phyloP scores from a whole-genome alignment of 2,888 invertebrate genomes.

The Rhagophthalmus giganteus region DNA sequence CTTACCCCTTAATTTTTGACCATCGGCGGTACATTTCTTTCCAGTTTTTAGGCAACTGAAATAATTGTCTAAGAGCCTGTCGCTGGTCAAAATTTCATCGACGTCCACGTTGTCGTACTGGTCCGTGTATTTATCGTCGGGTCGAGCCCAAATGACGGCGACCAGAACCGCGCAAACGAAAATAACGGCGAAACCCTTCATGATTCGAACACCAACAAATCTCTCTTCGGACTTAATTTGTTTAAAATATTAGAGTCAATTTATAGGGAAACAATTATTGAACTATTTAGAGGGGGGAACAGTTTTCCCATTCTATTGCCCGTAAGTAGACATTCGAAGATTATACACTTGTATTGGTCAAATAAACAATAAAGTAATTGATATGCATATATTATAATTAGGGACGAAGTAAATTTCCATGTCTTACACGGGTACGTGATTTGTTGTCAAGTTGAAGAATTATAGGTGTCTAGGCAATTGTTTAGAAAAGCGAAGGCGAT shows the following conservation, averaged over 20 bases:
- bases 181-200: conserved; percentile 35
- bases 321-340: too few species aligned
- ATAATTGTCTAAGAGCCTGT: conserved; percentile 60
- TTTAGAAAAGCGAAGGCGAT: too few species aligned
- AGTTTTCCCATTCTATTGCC: neutral
- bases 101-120: conserved; percentile 73
- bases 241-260: neutral
- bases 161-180: conserved; percentile 14
- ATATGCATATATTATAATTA: too few species aligned
- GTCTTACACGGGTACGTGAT: too few species aligned
- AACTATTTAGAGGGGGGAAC: neutral
- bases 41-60: conserved; percentile 60
- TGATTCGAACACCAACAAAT: conserved; percentile 7
- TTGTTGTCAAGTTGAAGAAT: too few species aligned
- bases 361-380: too few species aligned
- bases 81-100: conserved; percentile 67
- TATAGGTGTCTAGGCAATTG: too few species aligned
- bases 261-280: conserved; percentile 5
- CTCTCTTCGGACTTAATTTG: neutral
- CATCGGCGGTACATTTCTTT: conserved; percentile 71
- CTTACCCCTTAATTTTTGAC: conserved; percentile 71
- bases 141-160: conserved; percentile 25
- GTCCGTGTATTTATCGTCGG: conserved; percentile 53
- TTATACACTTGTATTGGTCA: too few species aligned
- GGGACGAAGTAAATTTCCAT: too few species aligned